Percentiles rank a stretch among this genome's conserved stretches.
These are phyloP conservation scores for Argopecten irradians DNA, from an alignment of 1,140 invertebrate genomes.

Conservation along the genomic window DNA sequence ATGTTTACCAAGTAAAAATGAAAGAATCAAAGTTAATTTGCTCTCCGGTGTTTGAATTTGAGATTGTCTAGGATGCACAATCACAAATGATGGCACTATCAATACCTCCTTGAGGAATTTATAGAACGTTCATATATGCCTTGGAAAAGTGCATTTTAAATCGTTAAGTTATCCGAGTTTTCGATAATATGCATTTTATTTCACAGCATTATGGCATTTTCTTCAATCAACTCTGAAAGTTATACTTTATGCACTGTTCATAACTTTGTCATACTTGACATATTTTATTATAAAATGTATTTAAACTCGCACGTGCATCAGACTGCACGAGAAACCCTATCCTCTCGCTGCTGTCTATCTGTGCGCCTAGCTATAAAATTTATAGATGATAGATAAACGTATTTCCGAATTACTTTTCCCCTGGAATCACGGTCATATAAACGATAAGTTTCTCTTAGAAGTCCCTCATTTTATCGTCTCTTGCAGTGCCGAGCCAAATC, in stretches of 20 bases:
- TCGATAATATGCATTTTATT: neutral
- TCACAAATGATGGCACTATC: no score
- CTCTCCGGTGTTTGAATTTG: no score
- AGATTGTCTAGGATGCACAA: no score
- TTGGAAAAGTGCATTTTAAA: no score
- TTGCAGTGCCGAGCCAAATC: neutral
- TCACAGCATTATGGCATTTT: neutral
- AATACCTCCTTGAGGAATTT: no score
- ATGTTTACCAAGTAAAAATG: no score
- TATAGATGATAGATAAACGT: neutral
- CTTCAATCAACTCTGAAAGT: conserved; percentile 5
- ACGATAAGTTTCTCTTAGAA: conserved; percentile 16
- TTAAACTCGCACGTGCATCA: neutral
- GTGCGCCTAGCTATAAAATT: neutral
- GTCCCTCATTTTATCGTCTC: neutral
- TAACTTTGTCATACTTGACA: neutral
- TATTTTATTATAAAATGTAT: neutral
- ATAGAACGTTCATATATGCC: no score
- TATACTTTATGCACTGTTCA: neutral
- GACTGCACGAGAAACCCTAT: neutral
- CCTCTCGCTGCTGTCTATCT: neutral
- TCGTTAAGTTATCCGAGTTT: neutral
- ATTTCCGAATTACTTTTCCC: neutral
- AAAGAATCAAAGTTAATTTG: no score
- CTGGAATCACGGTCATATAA: neutral